These are phyloP conservation scores for Cryptus armator DNA, from an alignment of 2,888 invertebrate species.

Conservation along the genomic window DNA sequence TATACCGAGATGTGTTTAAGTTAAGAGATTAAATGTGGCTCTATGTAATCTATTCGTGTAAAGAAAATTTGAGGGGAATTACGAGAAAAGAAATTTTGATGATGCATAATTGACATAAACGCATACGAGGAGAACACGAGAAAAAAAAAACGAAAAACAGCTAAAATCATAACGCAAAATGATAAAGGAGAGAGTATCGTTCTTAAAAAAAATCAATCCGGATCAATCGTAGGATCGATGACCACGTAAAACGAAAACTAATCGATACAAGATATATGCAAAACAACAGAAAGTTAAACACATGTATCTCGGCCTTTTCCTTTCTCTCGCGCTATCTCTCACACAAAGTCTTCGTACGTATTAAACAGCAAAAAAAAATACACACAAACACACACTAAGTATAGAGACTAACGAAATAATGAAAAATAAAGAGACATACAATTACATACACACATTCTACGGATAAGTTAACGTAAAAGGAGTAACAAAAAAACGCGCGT, in stretches of 20 bases:
- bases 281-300: conserved; percentile 1
- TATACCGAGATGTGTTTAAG: conserved; percentile 65
- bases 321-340: conserved; percentile 52
- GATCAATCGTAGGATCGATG: conserved; percentile 47
- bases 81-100: conserved; percentile 8
- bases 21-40: conserved; percentile 73
- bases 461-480: conserved; percentile 28
- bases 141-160: not conserved
- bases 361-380: not conserved
- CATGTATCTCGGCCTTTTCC: conserved; percentile 45
- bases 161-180: conserved; percentile 17
- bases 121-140: not conserved
- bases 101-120: not conserved
- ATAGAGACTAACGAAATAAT: not conserved
- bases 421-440: conserved; percentile 12
- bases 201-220: conserved; percentile 13
- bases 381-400: conserved; percentile 1
- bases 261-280: conserved; percentile 21
- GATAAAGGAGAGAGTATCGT: conserved; percentile 30
- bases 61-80: not conserved
- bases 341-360: conserved; percentile 53
- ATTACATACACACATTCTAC: conserved; percentile 10
- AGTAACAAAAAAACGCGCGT: conserved; percentile 27
- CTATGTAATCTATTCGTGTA: conserved; percentile 61
- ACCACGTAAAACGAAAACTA: conserved; percentile 41